phyloP scores from a whole-genome alignment of 2,797 vertebrate species.

The Nyctalus aviator region DNA sequence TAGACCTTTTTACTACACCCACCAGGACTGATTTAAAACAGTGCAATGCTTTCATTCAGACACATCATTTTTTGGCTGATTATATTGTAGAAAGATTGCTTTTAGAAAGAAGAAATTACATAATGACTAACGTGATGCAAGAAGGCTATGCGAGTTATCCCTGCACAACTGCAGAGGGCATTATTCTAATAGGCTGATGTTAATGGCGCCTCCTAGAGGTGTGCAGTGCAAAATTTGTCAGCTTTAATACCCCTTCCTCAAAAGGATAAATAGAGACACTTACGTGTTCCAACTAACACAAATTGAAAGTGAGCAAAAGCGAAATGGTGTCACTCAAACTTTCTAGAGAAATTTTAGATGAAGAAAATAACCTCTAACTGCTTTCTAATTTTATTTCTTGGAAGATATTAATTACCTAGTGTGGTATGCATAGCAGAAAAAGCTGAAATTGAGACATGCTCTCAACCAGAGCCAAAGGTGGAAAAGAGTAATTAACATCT shows the following conservation, averaged over 20 bases:
- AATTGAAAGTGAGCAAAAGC: constrained; percentile 1
- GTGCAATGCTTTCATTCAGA: neutral
- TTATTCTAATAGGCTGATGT: fast-evolving
- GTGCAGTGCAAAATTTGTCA: no score
- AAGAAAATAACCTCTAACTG: neutral
- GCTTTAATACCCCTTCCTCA: neutral
- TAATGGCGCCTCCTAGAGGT: fast-evolving
- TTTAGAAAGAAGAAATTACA: neutral
- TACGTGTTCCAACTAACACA: neutral
- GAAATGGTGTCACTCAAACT: neutral
- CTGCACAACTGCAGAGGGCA: fast-evolving
- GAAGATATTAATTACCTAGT: constrained; percentile 21
- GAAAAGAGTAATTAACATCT: neutral
- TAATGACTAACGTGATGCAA: neutral
- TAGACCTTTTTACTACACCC: neutral
- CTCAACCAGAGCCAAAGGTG: neutral
- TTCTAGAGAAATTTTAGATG: constrained; percentile 22
- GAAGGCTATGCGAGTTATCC: fast-evolving
- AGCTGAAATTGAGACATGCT: neutral
- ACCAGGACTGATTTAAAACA: neutral
- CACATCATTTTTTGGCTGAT: neutral
- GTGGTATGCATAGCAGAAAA: neutral
- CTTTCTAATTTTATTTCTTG: constrained; percentile 17
- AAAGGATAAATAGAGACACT: neutral
- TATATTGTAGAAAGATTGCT: constrained; percentile 22